Evolutionary conservation across 92 coral and sea anemone genomes (phyloP).

Genomic region (Palythoa heliodiscus): DNA sequence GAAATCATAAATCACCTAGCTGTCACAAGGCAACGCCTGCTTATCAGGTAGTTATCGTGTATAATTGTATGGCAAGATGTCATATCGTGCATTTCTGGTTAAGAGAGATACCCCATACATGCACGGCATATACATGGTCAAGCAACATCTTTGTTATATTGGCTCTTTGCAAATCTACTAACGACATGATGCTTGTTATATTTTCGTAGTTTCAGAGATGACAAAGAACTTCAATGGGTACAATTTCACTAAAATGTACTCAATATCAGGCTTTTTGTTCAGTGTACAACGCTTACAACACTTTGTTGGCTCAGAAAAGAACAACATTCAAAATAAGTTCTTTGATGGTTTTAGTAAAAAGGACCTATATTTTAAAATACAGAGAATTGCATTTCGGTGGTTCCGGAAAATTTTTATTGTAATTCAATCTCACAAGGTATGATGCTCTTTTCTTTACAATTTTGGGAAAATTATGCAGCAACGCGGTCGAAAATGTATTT

Average conservation of each 20-base stretch:
- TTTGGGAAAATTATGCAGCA: neutral
- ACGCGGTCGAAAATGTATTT: neutral
- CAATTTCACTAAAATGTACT: neutral
- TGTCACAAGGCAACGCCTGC: slow-evolving; percentile 44
- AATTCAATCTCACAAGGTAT: neutral
- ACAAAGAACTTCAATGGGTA: neutral
- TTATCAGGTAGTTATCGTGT: slow-evolving; percentile 38
- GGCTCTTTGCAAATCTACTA: neutral
- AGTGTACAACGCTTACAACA: neutral
- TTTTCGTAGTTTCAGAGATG: neutral
- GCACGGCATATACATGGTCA: neutral
- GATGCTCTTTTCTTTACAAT: neutral
- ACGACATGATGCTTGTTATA: neutral
- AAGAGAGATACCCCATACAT: neutral
- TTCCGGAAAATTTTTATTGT: too few relatives aligned
- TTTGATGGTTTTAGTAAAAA: neutral
- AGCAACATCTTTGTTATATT: neutral
- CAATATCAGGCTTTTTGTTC: neutral
- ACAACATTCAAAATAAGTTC: too few relatives aligned
- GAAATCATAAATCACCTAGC: slow-evolving; percentile 48
- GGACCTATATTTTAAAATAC: too few relatives aligned
- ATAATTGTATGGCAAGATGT: slow-evolving; percentile 8
- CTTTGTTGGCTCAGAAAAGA: neutral
- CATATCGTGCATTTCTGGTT: slow-evolving; percentile 28
- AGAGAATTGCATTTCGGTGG: neutral